phyloP scores from a whole-genome alignment of 2,113 vertebrate genomes.

The Zapornia atra region DNA sequence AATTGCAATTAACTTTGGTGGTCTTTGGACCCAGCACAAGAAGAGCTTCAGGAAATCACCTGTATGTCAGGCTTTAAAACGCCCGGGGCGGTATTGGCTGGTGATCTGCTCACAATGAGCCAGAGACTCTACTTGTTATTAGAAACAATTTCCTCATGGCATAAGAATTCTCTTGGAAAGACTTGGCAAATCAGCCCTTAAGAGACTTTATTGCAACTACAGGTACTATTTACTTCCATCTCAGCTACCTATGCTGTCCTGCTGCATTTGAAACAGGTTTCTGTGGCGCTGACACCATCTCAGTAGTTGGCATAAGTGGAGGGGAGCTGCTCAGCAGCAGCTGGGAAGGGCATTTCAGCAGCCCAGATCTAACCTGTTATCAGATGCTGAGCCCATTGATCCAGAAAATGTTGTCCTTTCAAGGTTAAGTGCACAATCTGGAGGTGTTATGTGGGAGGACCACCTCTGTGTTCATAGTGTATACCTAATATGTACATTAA shows the following conservation, averaged over 20 bases:
- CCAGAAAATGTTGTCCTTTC: conserved; percentile 36
- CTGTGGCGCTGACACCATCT: not conserved
- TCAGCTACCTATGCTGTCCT: not conserved
- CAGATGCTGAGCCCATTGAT: conserved; percentile 1
- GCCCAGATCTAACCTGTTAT: not conserved
- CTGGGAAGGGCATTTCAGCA: conserved; percentile 27
- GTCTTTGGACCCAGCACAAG: not conserved
- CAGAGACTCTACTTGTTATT: not conserved
- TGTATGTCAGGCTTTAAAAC: not conserved
- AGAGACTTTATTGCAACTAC: not conserved
- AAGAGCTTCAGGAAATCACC: not conserved
- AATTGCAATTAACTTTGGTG: not conserved
- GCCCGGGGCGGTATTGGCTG: not conserved
- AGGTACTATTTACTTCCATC: not conserved
- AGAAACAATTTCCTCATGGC: not conserved
- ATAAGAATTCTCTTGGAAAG: not conserved
- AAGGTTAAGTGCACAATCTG: conserved; percentile 52
- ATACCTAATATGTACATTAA: not conserved
- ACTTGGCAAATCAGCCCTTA: not conserved
- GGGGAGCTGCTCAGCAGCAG: conserved; percentile 8
- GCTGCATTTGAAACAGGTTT: not conserved
- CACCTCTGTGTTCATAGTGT: not conserved
- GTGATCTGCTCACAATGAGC: not conserved
- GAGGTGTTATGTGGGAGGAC: not conserved
- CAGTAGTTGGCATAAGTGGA: not conserved